These are phyloP conservation scores for Clarias laeviceps DNA, from an alignment of 2,797 vertebrate species.

Conservation along the genomic window DNA sequence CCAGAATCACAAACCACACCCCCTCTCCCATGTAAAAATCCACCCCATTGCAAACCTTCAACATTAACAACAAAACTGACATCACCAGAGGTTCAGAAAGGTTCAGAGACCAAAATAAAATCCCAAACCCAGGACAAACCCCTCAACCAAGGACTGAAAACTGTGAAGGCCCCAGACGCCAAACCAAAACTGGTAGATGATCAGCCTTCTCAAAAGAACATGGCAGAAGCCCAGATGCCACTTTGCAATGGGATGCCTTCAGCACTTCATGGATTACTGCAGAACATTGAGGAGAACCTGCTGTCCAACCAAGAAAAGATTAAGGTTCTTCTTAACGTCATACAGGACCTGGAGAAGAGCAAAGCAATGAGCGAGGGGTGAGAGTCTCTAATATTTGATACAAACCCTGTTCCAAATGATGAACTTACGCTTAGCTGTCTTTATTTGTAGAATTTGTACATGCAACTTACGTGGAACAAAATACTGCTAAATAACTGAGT, in stretches of 20 bases:
- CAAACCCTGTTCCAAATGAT: neutral
- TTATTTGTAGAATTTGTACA: neutral
- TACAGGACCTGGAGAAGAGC: constrained; percentile 97
- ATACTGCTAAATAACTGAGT: neutral
- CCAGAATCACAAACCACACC: constrained; percentile 50
- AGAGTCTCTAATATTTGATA: constrained; percentile 38
- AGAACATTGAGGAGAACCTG: constrained; percentile 91
- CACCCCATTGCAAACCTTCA: constrained; percentile 13
- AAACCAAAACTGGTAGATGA: constrained; percentile 58
- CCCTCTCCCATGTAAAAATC: constrained; percentile 32
- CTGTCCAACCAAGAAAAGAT: constrained; percentile 97
- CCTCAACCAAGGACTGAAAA: constrained; percentile 22
- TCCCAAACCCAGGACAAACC: constrained; percentile 27
- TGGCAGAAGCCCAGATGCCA: constrained; percentile 48
- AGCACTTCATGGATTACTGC: constrained; percentile 81
- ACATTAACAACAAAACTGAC: constrained; percentile 17
- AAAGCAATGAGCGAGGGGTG: constrained; percentile 96
- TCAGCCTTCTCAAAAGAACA: constrained; percentile 50
- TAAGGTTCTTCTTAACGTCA: constrained; percentile 97
- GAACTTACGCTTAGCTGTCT: neutral
- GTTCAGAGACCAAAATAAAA: constrained; percentile 26
- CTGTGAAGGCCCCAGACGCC: constrained; percentile 2
- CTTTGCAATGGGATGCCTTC: constrained; percentile 77
- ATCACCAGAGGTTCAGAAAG: constrained; percentile 22
- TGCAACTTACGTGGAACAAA: neutral